Conservation (phyloP, 2,888 invertebrate species). For the Alitta virens region DNA sequence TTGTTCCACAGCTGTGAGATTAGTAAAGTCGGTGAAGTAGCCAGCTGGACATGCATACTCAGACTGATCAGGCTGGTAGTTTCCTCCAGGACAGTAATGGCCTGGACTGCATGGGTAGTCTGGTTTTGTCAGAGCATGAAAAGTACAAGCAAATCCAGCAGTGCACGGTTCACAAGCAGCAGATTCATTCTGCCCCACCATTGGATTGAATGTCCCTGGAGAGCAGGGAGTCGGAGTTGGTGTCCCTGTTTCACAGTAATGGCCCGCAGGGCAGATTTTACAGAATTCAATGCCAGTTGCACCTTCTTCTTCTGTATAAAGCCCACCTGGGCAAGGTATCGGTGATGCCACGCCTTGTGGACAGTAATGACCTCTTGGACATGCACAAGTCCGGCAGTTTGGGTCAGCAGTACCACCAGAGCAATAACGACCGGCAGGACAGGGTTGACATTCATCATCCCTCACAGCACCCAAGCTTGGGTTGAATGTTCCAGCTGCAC, state of each 20-base stretch:
- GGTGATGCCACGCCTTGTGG: slow-evolving; percentile 32
- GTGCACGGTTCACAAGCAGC: slow-evolving; percentile 40
- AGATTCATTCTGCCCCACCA: slow-evolving; percentile 27
- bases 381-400: slow-evolving; percentile 35
- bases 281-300: slow-evolving; percentile 38
- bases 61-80: slow-evolving; percentile 41
- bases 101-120: slow-evolving; percentile 48
- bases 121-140: slow-evolving; percentile 38
- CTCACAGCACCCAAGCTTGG: slow-evolving; percentile 33
- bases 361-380: slow-evolving; percentile 50
- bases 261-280: slow-evolving; percentile 34
- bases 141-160: slow-evolving; percentile 46
- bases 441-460: slow-evolving; percentile 37
- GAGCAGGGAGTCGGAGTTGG: slow-evolving; percentile 37
- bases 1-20: slow-evolving; percentile 45
- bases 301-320: slow-evolving; percentile 48
- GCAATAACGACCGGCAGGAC: slow-evolving; percentile 48
- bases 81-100: slow-evolving; percentile 51
- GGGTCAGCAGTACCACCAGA: slow-evolving; percentile 44
- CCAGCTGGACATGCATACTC: slow-evolving; percentile 51
- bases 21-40: slow-evolving; percentile 44
- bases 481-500: slow-evolving; percentile 34
- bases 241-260: slow-evolving; percentile 35
- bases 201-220: slow-evolving; percentile 46
- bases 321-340: slow-evolving; percentile 43